These are phyloP conservation scores for Colossoma macropomum DNA, from an alignment of 2,113 vertebrate genomes.

Conservation along the genomic window DNA sequence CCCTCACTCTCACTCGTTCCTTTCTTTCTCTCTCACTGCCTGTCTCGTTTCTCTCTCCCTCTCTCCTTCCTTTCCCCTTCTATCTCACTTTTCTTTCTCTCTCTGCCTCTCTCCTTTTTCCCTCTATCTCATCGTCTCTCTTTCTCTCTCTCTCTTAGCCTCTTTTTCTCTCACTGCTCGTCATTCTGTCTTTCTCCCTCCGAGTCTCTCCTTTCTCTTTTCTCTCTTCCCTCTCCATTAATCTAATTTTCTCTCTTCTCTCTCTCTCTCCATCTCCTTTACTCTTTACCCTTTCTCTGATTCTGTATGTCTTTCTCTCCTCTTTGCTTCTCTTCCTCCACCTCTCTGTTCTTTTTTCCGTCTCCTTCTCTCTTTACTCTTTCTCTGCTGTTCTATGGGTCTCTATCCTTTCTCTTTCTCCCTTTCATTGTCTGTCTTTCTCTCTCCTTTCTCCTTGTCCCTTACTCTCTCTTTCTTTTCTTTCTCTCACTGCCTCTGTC, in stretches of 20 bases:
- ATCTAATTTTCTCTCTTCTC: neutral
- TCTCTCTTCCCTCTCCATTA: neutral
- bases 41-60: too few species aligned
- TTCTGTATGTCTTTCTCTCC: too few species aligned
- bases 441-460: neutral
- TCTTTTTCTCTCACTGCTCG: neutral
- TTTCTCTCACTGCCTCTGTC: neutral
- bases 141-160: neutral
- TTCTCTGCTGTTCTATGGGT: too few species aligned
- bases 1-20: too few species aligned
- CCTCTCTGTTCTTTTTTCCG: neutral
- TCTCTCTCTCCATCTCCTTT: neutral
- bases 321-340: neutral
- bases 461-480: neutral
- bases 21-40: too few species aligned
- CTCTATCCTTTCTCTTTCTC: neutral
- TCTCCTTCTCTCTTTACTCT: neutral
- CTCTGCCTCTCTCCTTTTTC: too few species aligned
- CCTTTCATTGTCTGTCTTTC: neutral
- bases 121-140: too few species aligned
- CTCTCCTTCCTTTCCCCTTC: too few species aligned
- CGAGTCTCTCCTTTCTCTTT: too few species aligned
- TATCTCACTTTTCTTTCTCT: too few species aligned
- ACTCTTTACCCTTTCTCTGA: too few species aligned
- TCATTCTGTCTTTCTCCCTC: too few species aligned